Conservation (phyloP, 2,113 vertebrate species). For the Silurus asotus region DNA sequence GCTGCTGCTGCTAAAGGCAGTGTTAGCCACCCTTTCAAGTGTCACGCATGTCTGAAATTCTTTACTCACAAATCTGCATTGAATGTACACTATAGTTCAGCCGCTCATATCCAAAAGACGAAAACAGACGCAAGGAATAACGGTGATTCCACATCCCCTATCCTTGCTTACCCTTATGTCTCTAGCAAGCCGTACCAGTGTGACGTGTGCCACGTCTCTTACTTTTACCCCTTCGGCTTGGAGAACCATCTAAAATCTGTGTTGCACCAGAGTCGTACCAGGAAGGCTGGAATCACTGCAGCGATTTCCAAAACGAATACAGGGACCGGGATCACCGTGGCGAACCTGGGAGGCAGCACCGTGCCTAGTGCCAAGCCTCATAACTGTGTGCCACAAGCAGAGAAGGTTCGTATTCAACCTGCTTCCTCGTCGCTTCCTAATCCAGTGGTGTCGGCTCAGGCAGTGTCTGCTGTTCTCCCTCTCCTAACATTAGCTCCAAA, state of each 20-base stretch:
- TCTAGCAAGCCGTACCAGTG: slow-evolving; percentile 88
- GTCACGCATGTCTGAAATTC: slow-evolving; percentile 82
- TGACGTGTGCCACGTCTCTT: slow-evolving; percentile 84
- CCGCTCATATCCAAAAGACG: slow-evolving; percentile 85
- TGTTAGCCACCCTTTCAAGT: slow-evolving; percentile 79
- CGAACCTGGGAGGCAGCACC: slow-evolving; percentile 55
- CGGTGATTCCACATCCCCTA: slow-evolving; percentile 45
- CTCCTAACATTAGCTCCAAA: slow-evolving; percentile 73
- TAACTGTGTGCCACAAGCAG: slow-evolving; percentile 63
- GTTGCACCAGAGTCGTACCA: slow-evolving; percentile 83
- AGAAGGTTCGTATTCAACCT: slow-evolving; percentile 65
- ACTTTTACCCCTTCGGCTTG: slow-evolving; percentile 88
- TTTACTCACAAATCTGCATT: slow-evolving; percentile 84
- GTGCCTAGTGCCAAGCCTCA: slow-evolving; percentile 57
- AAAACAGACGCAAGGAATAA: slow-evolving; percentile 74
- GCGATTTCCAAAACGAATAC: slow-evolving; percentile 42
- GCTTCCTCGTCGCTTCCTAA: slow-evolving; percentile 70
- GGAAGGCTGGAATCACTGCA: slow-evolving; percentile 38
- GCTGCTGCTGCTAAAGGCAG: slow-evolving; percentile 62
- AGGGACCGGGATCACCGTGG: slow-evolving; percentile 46
- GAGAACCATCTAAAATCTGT: slow-evolving; percentile 92
- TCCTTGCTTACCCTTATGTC: slow-evolving; percentile 63
- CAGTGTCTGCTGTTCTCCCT: slow-evolving; percentile 76
- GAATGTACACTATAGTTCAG: slow-evolving; percentile 84
- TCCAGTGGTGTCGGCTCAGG: slow-evolving; percentile 73